These are phyloP conservation scores for Taenioides sp. DNA, from an alignment of 2,797 vertebrate genomes.

Conservation along the genomic window DNA sequence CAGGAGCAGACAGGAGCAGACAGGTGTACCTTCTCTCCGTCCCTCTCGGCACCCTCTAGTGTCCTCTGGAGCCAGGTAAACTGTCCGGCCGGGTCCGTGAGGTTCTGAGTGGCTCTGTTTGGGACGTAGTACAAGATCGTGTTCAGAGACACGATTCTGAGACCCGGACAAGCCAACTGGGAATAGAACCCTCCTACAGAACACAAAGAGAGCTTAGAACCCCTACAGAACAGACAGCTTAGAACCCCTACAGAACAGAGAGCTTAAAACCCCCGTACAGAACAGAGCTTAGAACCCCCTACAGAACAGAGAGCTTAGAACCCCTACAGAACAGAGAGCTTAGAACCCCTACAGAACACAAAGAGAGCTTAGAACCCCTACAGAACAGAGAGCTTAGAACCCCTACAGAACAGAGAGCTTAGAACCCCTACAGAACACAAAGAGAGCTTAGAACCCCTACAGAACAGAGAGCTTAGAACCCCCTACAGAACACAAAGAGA, in stretches of 20 bases:
- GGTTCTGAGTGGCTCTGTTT: slow-evolving; percentile 79
- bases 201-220: neutral
- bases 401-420: too few species aligned
- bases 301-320: neutral
- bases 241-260: too few species aligned
- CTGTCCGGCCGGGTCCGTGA: slow-evolving; percentile 89
- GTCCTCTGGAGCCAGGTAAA: slow-evolving; percentile 86
- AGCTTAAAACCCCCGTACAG: too few species aligned
- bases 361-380: neutral
- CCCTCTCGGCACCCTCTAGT: slow-evolving; percentile 65
- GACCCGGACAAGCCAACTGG: slow-evolving; percentile 81
- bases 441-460: too few species aligned
- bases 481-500: too few species aligned
- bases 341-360: neutral
- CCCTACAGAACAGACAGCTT: too few species aligned
- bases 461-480: too few species aligned
- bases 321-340: slow-evolving; percentile 40
- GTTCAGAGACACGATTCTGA: slow-evolving; percentile 92
- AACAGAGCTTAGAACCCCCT: too few species aligned
- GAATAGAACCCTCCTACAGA: slow-evolving; percentile 7
- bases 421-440: too few species aligned
- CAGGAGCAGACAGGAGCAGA: too few species aligned
- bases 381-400: too few species aligned
- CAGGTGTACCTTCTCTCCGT: slow-evolving; percentile 55
- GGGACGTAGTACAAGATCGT: slow-evolving; percentile 94